These are phyloP conservation scores for Tyrophagus putrescentiae DNA, from an alignment of 1,140 invertebrate genomes.

Conservation along the genomic window DNA sequence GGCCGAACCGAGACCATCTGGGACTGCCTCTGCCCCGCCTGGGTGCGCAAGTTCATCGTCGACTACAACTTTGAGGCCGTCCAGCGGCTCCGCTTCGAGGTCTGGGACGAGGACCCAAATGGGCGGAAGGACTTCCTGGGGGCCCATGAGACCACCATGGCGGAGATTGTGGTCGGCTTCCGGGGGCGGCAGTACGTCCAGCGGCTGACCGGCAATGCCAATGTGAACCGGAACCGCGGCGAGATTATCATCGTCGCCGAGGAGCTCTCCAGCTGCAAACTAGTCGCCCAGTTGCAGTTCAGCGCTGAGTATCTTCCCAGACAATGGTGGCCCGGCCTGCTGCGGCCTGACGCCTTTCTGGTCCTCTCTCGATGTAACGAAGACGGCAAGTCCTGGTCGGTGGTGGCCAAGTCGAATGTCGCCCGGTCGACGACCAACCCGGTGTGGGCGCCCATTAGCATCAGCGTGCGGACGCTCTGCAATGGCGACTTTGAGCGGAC, in stretches of 20 bases:
- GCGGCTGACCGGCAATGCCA: slow-evolving; percentile 24
- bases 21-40: slow-evolving; percentile 41
- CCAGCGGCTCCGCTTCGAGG: slow-evolving; percentile 31
- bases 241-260: slow-evolving; percentile 36
- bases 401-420: slow-evolving; percentile 42
- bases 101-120: slow-evolving; percentile 29
- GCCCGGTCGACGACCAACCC: slow-evolving; percentile 42
- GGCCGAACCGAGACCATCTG: slow-evolving; percentile 41
- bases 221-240: slow-evolving; percentile 9
- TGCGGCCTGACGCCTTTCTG: slow-evolving; percentile 43
- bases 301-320: slow-evolving; percentile 37
- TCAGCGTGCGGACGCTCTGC: slow-evolving; percentile 41
- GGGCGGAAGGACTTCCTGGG: slow-evolving; percentile 42
- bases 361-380: slow-evolving; percentile 25
- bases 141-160: slow-evolving; percentile 37
- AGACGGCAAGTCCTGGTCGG: slow-evolving; percentile 33
- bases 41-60: slow-evolving; percentile 39
- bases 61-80: slow-evolving; percentile 42
- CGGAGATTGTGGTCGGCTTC: slow-evolving; percentile 39
- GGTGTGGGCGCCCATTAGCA: slow-evolving; percentile 41
- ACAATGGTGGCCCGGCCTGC: slow-evolving; percentile 42
- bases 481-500: slow-evolving; percentile 45
- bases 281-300: slow-evolving; percentile 37
- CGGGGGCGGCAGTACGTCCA: slow-evolving; percentile 30
- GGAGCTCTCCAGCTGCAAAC: slow-evolving; percentile 38